A percentile compares a stretch with the other conserved stretches of the same genome.
Evolutionary conservation across 2,888 invertebrate genomes (phyloP).

Genomic region (Panzeria rudis): DNA sequence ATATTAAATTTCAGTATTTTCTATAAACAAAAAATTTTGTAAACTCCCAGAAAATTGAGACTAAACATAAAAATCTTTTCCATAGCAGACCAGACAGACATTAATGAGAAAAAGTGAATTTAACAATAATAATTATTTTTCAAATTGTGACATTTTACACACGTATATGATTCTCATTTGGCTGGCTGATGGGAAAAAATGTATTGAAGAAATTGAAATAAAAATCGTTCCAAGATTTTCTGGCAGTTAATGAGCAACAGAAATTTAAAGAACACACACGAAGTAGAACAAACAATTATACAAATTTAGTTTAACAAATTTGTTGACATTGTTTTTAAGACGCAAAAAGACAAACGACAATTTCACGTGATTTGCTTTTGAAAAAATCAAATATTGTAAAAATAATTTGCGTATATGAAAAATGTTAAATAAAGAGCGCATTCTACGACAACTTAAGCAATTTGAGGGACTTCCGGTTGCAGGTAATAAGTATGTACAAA

Average conservation of each 20-base stretch:
- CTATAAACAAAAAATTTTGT: conserved; percentile 28
- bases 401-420: neutral
- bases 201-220: conserved; percentile 14
- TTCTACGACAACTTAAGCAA: neutral
- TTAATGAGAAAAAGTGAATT: conserved; percentile 31
- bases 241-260: conserved; percentile 20
- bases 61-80: conserved; percentile 15
- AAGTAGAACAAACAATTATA: conserved; percentile 11
- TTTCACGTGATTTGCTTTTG: conserved; percentile 20
- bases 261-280: neutral
- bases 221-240: conserved; percentile 32
- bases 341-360: conserved; percentile 19
- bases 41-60: conserved; percentile 46
- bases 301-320: conserved; percentile 22
- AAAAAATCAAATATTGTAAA: neutral
- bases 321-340: conserved; percentile 33
- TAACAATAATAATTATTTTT: neutral
- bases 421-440: neutral
- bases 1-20: conserved; percentile 59
- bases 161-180: too few relatives aligned
- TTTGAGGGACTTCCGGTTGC: neutral
- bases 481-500: neutral
- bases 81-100: neutral
- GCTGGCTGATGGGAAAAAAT: too few relatives aligned
- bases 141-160: too few relatives aligned